These are phyloP conservation scores for Sminthurinus signatus DNA, from an alignment of 1,140 invertebrate species.

Conservation along the genomic window DNA sequence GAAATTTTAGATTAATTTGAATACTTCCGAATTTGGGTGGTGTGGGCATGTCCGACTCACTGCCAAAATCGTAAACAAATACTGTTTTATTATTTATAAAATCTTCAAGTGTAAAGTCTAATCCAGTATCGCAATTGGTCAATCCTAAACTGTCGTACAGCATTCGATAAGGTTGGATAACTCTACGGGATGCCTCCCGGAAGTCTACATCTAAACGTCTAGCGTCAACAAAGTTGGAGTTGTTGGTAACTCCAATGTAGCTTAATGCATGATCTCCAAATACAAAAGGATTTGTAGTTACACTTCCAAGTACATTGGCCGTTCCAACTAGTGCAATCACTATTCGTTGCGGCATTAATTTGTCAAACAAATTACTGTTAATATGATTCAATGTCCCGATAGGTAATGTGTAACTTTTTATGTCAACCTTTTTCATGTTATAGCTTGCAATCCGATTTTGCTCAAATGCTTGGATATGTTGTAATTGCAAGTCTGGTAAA, in stretches of 20 bases:
- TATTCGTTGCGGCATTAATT: slow-evolving; percentile 29
- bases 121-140: background rate
- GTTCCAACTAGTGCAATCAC: slow-evolving; percentile 27
- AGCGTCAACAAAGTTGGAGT: background rate
- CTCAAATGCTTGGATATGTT: slow-evolving; percentile 14
- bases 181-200: background rate
- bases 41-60: background rate
- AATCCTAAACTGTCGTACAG: slow-evolving; percentile 12
- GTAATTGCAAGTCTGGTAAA: slow-evolving; percentile 4
- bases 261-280: slow-evolving; percentile 13
- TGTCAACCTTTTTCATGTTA: slow-evolving; percentile 19
- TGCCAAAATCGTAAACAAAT: slow-evolving; percentile 13
- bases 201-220: background rate
- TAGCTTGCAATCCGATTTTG: slow-evolving; percentile 6
- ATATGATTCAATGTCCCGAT: slow-evolving; percentile 4
- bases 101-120: slow-evolving; percentile 12
- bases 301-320: slow-evolving; percentile 19
- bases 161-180: background rate
- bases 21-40: slow-evolving; percentile 18
- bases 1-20: slow-evolving; percentile 26
- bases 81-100: slow-evolving; percentile 7
- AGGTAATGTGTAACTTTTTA: slow-evolving; percentile 23
- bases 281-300: slow-evolving; percentile 11
- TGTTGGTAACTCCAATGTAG: slow-evolving; percentile 10
- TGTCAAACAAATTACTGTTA: slow-evolving; percentile 27